Conservation (phyloP, 2,113 vertebrate genomes). For the Fulmarus glacialis region DNA sequence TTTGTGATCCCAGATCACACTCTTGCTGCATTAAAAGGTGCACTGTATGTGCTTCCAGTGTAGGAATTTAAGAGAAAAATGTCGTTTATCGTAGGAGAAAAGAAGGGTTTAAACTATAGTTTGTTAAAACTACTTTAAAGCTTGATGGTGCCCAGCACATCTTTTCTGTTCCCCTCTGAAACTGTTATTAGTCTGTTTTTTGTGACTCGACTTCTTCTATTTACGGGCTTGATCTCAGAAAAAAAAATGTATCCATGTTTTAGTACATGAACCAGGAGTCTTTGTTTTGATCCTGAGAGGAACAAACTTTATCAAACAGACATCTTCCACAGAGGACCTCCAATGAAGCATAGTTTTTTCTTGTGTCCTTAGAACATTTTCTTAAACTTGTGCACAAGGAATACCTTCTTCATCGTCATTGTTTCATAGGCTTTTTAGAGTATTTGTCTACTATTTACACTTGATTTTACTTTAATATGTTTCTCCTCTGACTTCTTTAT, state of each 20-base stretch:
- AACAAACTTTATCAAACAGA: not conserved
- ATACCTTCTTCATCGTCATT: not conserved
- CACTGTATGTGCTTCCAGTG: not conserved
- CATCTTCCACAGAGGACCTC: not conserved
- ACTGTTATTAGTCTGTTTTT: not conserved
- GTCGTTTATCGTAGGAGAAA: not conserved
- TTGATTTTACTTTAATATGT: not conserved
- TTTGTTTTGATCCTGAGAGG: not conserved
- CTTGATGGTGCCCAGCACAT: not conserved
- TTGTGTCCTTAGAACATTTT: not conserved
- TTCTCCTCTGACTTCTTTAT: not conserved
- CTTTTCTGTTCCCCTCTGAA: not conserved
- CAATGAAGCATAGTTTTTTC: not conserved
- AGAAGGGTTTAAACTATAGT: not conserved
- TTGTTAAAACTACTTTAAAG: not conserved
- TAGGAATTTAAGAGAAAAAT: not conserved
- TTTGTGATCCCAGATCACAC: not conserved
- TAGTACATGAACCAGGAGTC: not conserved
- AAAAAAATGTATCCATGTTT: not conserved
- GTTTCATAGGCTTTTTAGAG: not conserved
- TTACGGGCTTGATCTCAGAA: not conserved
- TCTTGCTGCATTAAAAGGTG: not conserved
- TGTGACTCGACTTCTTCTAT: not conserved
- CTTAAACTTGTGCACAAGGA: not conserved
- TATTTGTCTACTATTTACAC: not conserved